phyloP scores from a whole-genome alignment of 2,797 vertebrate species.

The Pipistrellus nathusii region DNA sequence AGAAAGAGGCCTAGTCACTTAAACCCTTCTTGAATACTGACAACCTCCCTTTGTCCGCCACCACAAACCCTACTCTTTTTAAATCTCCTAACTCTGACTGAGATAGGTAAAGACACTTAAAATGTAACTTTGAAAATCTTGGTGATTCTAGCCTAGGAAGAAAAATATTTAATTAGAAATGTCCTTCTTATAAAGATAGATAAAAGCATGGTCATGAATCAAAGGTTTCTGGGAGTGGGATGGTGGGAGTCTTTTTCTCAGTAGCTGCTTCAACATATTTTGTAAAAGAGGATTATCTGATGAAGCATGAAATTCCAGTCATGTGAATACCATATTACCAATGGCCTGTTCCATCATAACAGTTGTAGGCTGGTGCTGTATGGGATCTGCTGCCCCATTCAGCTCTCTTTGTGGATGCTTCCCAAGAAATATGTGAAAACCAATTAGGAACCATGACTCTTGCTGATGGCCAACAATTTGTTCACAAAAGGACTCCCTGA shows the following conservation, averaged over 20 bases:
- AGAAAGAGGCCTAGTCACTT: not conserved
- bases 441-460: not conserved
- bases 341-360: not conserved
- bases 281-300: not conserved
- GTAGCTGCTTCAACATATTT: not conserved
- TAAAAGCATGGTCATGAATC: not conserved
- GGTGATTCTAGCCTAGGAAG: not conserved
- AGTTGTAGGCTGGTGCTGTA: not conserved
- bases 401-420: not conserved
- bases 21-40: not conserved
- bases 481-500: not conserved
- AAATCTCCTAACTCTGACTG: not conserved
- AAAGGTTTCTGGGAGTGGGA: not conserved
- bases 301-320: not conserved
- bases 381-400: not conserved
- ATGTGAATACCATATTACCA: not conserved
- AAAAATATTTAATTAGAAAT: not conserved
- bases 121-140: not conserved
- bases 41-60: not conserved
- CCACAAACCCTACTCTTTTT: not conserved
- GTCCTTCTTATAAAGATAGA: constrained; percentile 24
- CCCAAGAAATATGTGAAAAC: not conserved
- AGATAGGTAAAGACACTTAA: not conserved
- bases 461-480: not conserved
- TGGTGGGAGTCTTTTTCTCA: not conserved